Percentiles rank a stretch among this genome's conserved stretches.
phyloP scores from a whole-genome alignment of 30 jellyfish, hydroid and myxozoan genomes.

The Catostylus mosaicus region DNA sequence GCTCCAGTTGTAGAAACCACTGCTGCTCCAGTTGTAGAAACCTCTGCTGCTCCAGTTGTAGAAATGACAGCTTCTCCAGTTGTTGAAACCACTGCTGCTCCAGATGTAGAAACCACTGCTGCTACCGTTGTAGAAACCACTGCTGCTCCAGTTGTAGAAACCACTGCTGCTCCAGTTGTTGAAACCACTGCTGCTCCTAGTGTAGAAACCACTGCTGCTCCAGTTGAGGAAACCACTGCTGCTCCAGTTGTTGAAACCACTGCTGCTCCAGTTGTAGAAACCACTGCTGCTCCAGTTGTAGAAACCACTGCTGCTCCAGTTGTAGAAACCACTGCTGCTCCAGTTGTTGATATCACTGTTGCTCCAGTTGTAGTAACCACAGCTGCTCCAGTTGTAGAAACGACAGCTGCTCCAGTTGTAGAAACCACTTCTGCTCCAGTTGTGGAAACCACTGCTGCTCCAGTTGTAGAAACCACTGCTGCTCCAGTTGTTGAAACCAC shows the following conservation, averaged over 20 bases:
- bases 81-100: slow-evolving; percentile 11
- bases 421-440: slow-evolving; percentile 50
- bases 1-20: slow-evolving; percentile 37
- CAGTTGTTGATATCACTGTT: slow-evolving; percentile 17
- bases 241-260: slow-evolving; percentile 46
- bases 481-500: slow-evolving; percentile 48
- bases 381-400: slow-evolving; percentile 45
- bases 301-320: slow-evolving; percentile 34
- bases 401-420: slow-evolving; percentile 46
- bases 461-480: slow-evolving; percentile 42
- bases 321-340: slow-evolving; percentile 39
- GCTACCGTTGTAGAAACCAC: slow-evolving; percentile 40
- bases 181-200: slow-evolving; percentile 22
- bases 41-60: slow-evolving; percentile 30
- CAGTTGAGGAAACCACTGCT: slow-evolving; percentile 24
- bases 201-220: slow-evolving; percentile 28
- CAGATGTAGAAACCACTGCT: slow-evolving; percentile 24
- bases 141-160: slow-evolving; percentile 33
- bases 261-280: slow-evolving; percentile 22
- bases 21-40: slow-evolving; percentile 29
- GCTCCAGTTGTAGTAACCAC: slow-evolving; percentile 53
- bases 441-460: slow-evolving; percentile 20
- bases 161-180: slow-evolving; percentile 6
- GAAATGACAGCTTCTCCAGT: slow-evolving; percentile 28
- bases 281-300: slow-evolving; percentile 20